phyloP scores from a whole-genome alignment of 1,140 invertebrate genomes.

The Popillia japonica region DNA sequence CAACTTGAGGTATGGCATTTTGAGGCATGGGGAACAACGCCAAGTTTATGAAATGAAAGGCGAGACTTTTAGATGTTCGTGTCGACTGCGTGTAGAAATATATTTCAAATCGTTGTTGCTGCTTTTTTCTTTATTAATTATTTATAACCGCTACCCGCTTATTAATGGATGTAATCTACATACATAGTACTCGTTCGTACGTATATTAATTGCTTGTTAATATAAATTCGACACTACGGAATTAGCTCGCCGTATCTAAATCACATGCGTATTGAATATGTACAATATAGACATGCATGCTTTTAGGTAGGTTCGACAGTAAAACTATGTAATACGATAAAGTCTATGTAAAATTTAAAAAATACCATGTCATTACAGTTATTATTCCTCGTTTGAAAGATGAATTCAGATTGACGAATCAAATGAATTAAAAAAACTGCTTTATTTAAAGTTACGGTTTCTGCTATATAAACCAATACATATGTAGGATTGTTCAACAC shows the following conservation, averaged over 20 bases:
- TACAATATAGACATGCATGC: too few species aligned
- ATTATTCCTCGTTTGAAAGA: too few species aligned
- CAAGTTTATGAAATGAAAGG: constrained; percentile 23
- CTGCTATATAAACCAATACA: too few species aligned
- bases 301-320: too few species aligned
- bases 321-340: too few species aligned
- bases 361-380: too few species aligned
- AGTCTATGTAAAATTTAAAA: too few species aligned
- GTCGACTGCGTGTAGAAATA: constrained; percentile 9
- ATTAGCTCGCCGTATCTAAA: background rate
- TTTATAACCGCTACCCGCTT: constrained; percentile 18
- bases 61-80: constrained; percentile 31
- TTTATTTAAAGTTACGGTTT: too few species aligned
- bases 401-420: too few species aligned
- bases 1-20: constrained; percentile 45
- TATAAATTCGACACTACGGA: background rate
- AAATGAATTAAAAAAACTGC: too few species aligned
- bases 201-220: constrained; percentile 1
- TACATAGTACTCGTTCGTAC: background rate
- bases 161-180: constrained; percentile 21
- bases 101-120: constrained; percentile 13
- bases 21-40: constrained; percentile 33
- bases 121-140: constrained; percentile 14
- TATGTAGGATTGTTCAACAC: too few species aligned
- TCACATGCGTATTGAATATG: too few species aligned